Percentiles rank a stretch among this genome's conserved stretches.
These are phyloP conservation scores for Trissolcus japonicus DNA, from an alignment of 2,888 invertebrate genomes.

Conservation along the genomic window DNA sequence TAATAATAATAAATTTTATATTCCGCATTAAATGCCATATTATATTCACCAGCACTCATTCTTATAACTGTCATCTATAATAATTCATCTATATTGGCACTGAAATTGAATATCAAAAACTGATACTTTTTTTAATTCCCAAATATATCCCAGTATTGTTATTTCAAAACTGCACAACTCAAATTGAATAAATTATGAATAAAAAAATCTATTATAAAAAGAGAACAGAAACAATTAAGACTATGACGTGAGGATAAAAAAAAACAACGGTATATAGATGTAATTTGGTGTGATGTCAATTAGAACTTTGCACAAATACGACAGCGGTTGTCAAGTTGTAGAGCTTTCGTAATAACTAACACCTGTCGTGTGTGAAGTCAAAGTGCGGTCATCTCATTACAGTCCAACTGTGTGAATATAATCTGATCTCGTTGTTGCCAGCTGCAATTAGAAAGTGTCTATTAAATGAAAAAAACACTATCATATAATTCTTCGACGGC, in stretches of 20 bases:
- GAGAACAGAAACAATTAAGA: too few species aligned
- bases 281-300: constrained; percentile 36
- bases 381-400: constrained; percentile 16
- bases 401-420: constrained; percentile 24
- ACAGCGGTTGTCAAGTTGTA: constrained; percentile 11
- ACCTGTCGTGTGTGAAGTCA: constrained; percentile 33
- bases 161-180: too few species aligned
- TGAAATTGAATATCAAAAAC: too few species aligned
- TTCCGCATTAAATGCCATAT: too few species aligned
- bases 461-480: constrained; percentile 4
- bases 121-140: too few species aligned
- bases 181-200: too few species aligned
- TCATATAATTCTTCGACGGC: constrained; percentile 6
- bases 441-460: constrained; percentile 15
- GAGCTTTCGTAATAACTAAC: background rate
- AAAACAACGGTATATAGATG: constrained; percentile 3
- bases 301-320: constrained; percentile 38
- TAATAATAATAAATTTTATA: background rate
- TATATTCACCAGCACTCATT: too few species aligned
- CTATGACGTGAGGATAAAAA: too few species aligned
- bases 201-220: too few species aligned
- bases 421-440: constrained; percentile 39
- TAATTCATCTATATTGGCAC: too few species aligned
- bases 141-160: too few species aligned
- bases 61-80: too few species aligned